A percentile compares a stretch with the other conserved stretches of the same genome.
phyloP scores from a whole-genome alignment of 2,113 vertebrate species.

The Pelvicachromis taeniatus region DNA sequence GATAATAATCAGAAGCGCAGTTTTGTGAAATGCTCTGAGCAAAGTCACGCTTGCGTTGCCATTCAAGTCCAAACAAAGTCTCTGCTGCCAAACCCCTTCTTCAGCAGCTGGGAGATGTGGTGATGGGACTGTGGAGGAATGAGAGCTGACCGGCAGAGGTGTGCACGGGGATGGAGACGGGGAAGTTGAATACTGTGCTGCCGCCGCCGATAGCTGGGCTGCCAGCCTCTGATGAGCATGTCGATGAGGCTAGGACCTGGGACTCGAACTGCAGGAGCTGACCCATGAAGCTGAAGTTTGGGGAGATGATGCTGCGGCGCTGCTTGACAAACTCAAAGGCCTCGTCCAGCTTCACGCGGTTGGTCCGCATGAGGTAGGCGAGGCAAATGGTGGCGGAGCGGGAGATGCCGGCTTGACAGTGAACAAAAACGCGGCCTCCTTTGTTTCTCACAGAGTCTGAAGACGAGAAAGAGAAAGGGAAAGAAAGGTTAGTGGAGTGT shows the following conservation, averaged over 20 bases:
- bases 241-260: slow-evolving; percentile 90
- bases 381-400: slow-evolving; percentile 97
- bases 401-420: slow-evolving; percentile 97
- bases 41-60: neutral
- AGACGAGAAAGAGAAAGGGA: neutral
- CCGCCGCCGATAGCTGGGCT: slow-evolving; percentile 84
- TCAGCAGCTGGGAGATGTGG: slow-evolving; percentile 96
- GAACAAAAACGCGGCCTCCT: slow-evolving; percentile 93
- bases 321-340: slow-evolving; percentile 99
- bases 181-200: slow-evolving; percentile 92
- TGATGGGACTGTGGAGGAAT: slow-evolving; percentile 96
- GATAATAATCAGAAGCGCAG: neutral
- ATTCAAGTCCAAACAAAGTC: slow-evolving; percentile 11
- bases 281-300: slow-evolving; percentile 99
- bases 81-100: neutral
- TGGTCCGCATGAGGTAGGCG: slow-evolving; percentile 97
- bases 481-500: slow-evolving; percentile 38
- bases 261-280: slow-evolving; percentile 97
- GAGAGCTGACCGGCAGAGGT: slow-evolving; percentile 78
- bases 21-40: neutral
- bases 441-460: slow-evolving; percentile 90
- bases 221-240: slow-evolving; percentile 87
- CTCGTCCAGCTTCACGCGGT: slow-evolving; percentile 94
- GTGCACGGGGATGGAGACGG: slow-evolving; percentile 91
- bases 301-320: slow-evolving; percentile 96